A percentile compares a stretch with the other conserved stretches of the same genome.
These are phyloP conservation scores for Ectropis grisescens DNA, from an alignment of 1,140 invertebrate species.

Conservation along the genomic window DNA sequence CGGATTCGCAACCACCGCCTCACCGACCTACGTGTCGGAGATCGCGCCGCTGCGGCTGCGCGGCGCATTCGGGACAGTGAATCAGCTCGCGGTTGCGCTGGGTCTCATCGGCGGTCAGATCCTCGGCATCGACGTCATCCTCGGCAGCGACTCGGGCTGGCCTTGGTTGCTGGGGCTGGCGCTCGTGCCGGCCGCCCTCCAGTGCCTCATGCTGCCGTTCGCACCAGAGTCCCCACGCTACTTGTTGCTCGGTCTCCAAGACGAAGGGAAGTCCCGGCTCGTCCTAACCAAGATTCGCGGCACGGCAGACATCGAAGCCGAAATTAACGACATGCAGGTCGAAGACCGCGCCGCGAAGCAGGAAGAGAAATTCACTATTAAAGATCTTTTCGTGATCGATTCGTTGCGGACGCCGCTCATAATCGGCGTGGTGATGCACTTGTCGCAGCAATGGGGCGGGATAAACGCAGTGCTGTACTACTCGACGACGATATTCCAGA, in stretches of 20 bases:
- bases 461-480: slow-evolving; percentile 97
- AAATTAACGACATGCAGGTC: slow-evolving; percentile 91
- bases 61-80: slow-evolving; percentile 89
- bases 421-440: slow-evolving; percentile 94
- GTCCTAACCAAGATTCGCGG: slow-evolving; percentile 46
- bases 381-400: slow-evolving; percentile 82
- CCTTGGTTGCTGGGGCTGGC: slow-evolving; percentile 86
- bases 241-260: slow-evolving; percentile 86
- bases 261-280: slow-evolving; percentile 87
- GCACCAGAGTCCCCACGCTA: slow-evolving; percentile 87
- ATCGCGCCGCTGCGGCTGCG: slow-evolving; percentile 89
- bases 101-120: slow-evolving; percentile 89
- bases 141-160: slow-evolving; percentile 89
- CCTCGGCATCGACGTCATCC: slow-evolving; percentile 86
- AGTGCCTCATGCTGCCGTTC: slow-evolving; percentile 85
- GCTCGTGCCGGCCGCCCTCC: slow-evolving; percentile 84
- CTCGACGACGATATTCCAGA: slow-evolving; percentile 87
- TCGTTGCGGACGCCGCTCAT: slow-evolving; percentile 85
- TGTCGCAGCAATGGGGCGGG: slow-evolving; percentile 95
- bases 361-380: slow-evolving; percentile 86
- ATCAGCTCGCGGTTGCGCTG: slow-evolving; percentile 90
- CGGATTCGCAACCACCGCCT: slow-evolving; percentile 88
- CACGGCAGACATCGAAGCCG: slow-evolving; percentile 79
- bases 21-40: slow-evolving; percentile 94
- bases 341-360: slow-evolving; percentile 87